Percentiles rank a stretch among this genome's conserved stretches.
Evolutionary conservation across 2,888 invertebrate species (phyloP).

Genomic region (Bimastos eiseni): DNA sequence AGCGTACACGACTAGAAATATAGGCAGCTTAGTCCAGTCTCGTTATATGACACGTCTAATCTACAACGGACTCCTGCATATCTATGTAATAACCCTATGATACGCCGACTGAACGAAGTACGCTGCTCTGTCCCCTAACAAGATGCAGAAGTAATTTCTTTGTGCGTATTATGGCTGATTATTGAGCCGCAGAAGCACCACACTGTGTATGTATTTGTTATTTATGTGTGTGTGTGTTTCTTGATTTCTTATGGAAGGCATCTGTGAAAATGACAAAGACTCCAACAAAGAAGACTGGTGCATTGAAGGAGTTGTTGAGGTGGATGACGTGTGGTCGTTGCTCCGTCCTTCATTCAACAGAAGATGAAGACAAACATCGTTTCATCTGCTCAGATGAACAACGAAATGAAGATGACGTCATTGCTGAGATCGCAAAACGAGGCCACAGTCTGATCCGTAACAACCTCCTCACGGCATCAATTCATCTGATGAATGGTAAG

Average conservation of each 20-base stretch:
- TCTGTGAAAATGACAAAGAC: not conserved
- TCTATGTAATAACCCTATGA: too few relatives aligned
- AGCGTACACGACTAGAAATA: too few relatives aligned
- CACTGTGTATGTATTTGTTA: too few relatives aligned
- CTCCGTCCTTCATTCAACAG: not conserved
- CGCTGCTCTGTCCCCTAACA: too few relatives aligned
- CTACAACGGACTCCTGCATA: too few relatives aligned
- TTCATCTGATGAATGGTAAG: not conserved
- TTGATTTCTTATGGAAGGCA: not conserved
- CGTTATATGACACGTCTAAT: too few relatives aligned
- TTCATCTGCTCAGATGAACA: not conserved
- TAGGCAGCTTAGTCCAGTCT: too few relatives aligned
- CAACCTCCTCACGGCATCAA: not conserved
- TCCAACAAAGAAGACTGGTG: not conserved
- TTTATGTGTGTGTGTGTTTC: not conserved
- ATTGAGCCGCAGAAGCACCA: too few relatives aligned
- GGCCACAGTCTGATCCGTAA: not conserved
- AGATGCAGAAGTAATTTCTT: too few relatives aligned
- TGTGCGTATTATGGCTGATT: too few relatives aligned
- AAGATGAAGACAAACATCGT: not conserved
- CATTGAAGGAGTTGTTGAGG: not conserved
- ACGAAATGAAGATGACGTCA: not conserved
- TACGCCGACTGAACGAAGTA: too few relatives aligned
- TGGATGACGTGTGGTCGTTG: not conserved
- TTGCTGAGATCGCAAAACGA: not conserved